Evolutionary conservation across 2,888 invertebrate genomes (phyloP).

Genomic region (Ophion slaviceki): DNA sequence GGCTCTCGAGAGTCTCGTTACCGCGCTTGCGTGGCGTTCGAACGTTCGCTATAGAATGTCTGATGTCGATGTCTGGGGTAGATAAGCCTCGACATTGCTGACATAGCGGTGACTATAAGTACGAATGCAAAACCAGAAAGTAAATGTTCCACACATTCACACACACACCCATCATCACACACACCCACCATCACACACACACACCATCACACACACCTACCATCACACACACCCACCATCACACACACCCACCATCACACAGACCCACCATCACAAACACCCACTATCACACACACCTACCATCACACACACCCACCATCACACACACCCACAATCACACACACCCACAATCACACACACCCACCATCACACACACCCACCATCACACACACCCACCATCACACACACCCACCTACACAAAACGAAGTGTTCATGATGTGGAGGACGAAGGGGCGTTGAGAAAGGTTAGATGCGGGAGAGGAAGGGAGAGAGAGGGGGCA

Average conservation of each 20-base stretch:
- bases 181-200: too few species aligned
- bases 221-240: too few species aligned
- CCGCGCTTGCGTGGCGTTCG: conserved; percentile 62
- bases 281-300: too few species aligned
- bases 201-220: too few species aligned
- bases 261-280: too few species aligned
- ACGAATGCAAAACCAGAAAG: conserved; percentile 69
- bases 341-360: neutral
- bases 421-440: neutral
- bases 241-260: too few species aligned
- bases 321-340: neutral
- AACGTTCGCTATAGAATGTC: conserved; percentile 42
- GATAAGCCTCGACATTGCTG: conserved; percentile 67
- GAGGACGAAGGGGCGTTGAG: conserved; percentile 27
- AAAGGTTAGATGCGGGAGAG: conserved; percentile 1
- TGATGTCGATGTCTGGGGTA: conserved; percentile 74
- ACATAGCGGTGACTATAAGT: conserved; percentile 37
- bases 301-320: too few species aligned
- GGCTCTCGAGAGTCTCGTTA: conserved; percentile 70
- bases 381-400: too few species aligned
- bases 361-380: too few species aligned
- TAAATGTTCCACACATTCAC: conserved; percentile 68
- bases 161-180: neutral
- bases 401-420: too few species aligned
- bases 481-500: neutral